Percentiles rank a stretch among this genome's conserved stretches.
Conservation (phyloP, 2,888 invertebrate genomes). For the Leucoma salicis region DNA sequence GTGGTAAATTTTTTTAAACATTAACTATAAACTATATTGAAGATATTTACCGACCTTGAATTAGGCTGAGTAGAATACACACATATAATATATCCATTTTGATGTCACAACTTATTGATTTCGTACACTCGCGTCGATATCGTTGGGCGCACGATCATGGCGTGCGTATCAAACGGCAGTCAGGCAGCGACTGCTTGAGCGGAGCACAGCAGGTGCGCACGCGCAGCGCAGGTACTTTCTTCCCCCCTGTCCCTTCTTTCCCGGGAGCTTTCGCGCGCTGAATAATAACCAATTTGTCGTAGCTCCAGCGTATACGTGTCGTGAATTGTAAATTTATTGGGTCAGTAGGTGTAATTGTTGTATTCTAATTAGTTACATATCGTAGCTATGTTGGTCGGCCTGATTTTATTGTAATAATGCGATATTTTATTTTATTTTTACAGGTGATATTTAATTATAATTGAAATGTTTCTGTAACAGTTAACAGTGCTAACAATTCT, state of each 20-base stretch:
- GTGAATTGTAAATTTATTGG: slow-evolving; percentile 37
- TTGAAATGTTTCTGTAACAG: no score
- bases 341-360: slow-evolving; percentile 34
- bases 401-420: no score
- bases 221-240: slow-evolving; percentile 41
- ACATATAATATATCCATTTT: slow-evolving; percentile 65
- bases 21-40: background rate
- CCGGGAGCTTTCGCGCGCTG: slow-evolving; percentile 61
- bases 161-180: slow-evolving; percentile 46
- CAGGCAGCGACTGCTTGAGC: slow-evolving; percentile 49
- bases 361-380: slow-evolving; percentile 22
- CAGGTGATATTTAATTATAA: no score
- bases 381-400: no score
- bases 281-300: slow-evolving; percentile 64
- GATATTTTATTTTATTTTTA: no score
- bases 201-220: slow-evolving; percentile 50
- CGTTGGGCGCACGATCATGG: slow-evolving; percentile 49
- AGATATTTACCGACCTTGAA: slow-evolving; percentile 48
- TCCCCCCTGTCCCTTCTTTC: slow-evolving; percentile 21
- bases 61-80: slow-evolving; percentile 44
- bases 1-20: slow-evolving; percentile 22
- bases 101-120: slow-evolving; percentile 49
- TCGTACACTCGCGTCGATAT: slow-evolving; percentile 63
- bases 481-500: no score
- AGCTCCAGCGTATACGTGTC: slow-evolving; percentile 47